Base-by-base conservation (phyloP, 2,113 vertebrate species). In the Circaetus gallicus region DNA sequence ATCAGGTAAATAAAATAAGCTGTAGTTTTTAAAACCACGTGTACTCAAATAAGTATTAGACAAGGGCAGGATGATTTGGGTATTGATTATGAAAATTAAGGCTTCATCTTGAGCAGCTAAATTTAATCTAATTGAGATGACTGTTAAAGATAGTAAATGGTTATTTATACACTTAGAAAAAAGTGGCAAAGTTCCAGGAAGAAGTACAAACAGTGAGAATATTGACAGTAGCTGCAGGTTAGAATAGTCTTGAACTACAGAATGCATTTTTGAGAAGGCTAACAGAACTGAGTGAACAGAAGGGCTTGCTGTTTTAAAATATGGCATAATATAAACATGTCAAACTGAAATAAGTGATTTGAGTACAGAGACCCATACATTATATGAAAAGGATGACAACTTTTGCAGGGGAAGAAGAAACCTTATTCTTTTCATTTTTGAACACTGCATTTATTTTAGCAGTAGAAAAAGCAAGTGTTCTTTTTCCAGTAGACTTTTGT, bases 1-100 rank as follows among this genome's bases (percentile, higher is more conserved):
- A 98, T 99, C 98, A 99, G 99, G 99, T 99, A 98, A 98, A 42
- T 53, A 26, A 82, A 82, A 94, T 17, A 62, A 82, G 11, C 31
- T 87, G 53, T 9, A 10, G 6, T 38, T 95, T 66, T 49, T 10
- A 69, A 81, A 86, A 86, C 16, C 4, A 4, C 0, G 1, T 66
- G 5, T 63, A 3, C 29, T 81, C 11, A 58, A 29, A 19, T 45
- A 34, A 65, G 3, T 61, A 9, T 55, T 82, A 24, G 61, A 31
- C 26, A 72, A 72, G 25, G 16, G 28, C 10, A 24, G 72, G 31
- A 36, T 84, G 16, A 42, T 72, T 81, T 70, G 21, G 32, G 4
- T 69, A 26, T 49, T 58, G 34, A 45, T 40, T 76, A 0, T 80
- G 85, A 86, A 95, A 90, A 92, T 16, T 40, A 0, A 73, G 36